phyloP scores from a whole-genome alignment of 2,797 vertebrate species.

The Brachyalestes nurse region DNA sequence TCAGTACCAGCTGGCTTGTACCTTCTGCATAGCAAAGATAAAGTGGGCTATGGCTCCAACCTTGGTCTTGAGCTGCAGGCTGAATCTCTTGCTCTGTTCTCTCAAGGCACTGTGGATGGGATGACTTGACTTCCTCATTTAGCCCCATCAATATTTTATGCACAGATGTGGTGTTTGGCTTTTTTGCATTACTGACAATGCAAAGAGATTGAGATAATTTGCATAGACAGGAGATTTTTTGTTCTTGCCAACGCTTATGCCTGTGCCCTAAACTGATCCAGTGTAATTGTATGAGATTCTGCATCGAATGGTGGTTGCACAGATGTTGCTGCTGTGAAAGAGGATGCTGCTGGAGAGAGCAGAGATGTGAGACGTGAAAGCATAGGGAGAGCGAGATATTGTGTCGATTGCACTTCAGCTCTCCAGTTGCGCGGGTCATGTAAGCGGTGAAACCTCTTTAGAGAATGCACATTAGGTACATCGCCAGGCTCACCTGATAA shows the following conservation, averaged over 20 bases:
- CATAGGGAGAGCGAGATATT: slow-evolving; percentile 12
- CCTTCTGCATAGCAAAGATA: background rate
- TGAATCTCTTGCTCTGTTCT: slow-evolving; percentile 12
- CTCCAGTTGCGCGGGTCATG: slow-evolving; percentile 7
- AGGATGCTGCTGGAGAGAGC: background rate
- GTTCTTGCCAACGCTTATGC: background rate
- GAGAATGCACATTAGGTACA: background rate
- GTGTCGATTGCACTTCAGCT: slow-evolving; percentile 14
- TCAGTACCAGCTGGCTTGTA: background rate
- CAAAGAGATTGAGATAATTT: background rate
- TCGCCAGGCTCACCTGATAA: slow-evolving; percentile 11
- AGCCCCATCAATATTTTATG: slow-evolving; percentile 6
- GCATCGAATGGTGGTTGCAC: background rate
- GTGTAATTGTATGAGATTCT: background rate
- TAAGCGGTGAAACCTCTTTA: slow-evolving; percentile 2
- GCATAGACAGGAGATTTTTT: background rate
- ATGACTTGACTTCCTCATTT: slow-evolving; percentile 10
- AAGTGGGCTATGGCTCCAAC: slow-evolving; percentile 11
- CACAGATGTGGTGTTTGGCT: background rate
- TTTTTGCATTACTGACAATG: background rate
- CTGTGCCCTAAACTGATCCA: background rate
- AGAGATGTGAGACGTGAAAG: background rate
- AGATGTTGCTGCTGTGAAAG: background rate
- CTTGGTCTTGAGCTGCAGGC: slow-evolving; percentile 15
- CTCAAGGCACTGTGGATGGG: background rate